Evolutionary conservation across 1,140 invertebrate genomes (phyloP), one percentile per base, ranked within the genome.

Genomic region (Manduca sexta): DNA sequence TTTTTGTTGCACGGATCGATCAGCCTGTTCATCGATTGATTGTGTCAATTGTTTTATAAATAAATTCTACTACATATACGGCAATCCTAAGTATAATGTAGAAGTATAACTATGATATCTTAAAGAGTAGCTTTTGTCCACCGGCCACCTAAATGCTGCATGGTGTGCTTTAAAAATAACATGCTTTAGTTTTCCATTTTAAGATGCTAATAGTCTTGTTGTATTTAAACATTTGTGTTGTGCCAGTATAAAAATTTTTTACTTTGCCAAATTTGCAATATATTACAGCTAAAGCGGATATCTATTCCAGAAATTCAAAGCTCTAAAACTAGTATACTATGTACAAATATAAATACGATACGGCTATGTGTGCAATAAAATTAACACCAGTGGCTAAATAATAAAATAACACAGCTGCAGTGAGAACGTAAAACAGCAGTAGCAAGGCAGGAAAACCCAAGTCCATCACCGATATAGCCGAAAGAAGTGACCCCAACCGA

Each of bases 401-500:
- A 35, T 35, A n/a, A 35, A 35, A 35, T 12, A 5, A 35, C n/a
- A n/a, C 11, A 29, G 21, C 8, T 33, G 33, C 42, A n/a, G 4
- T 15, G 33, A 44, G 15, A 18, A 35, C 21, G 34, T 18, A 45
- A 26, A 40, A 51, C 44, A 17, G 42, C 43, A 30, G 45, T 30
- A 41, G 37, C 39, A 40, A 41, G 45, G 44, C 44, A 46, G 37
- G 56, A 71, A 60, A 59, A 60, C 54, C 66, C 52, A 61, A 55
- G 66, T 58, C 69, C 71, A 60, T 56, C 64, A 75, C 72, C 69
- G 21, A 26, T 26, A 49, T 56, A 47, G 37, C 14, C 42, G 35
- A 26, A 49, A 60, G 30, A n/a, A 56, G 51, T 55, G 38, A 59
- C 60, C 71, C 64, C 57, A 66, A 65, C 64, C 60, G 44, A 63